Base-by-base conservation (phyloP, 2,113 vertebrate species). In the Ictalurus punctatus region DNA sequence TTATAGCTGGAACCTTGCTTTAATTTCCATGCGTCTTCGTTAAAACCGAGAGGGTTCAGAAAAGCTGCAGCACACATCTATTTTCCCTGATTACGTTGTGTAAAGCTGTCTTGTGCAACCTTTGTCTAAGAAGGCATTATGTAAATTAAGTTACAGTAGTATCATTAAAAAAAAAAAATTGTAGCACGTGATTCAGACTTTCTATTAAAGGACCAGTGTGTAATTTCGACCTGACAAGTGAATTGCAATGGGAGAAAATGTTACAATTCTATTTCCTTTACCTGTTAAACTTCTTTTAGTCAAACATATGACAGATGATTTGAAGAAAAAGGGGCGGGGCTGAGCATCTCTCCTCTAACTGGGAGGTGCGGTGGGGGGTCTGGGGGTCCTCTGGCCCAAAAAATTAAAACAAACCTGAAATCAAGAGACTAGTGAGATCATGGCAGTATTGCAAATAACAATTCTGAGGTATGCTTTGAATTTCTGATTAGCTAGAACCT, bases 1-100 rank as follows among this genome's bases (percentile, higher is more conserved):
- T 91, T 91, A 91, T 89, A 90, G 91, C 56, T 48, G 25, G 74
- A 89, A 88, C 54, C 73, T 87, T 81, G 59, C 87, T 67, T 80
- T 56, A 79, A 79, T 84, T 87, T 80, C 30, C 79, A 88, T 85
- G 44, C 27, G 13, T 80, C 58, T 90, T 86, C 74, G 69, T 90
- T 90, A 87, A 87, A 88, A 25, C 27, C 1, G 16, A 87, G 63
- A 25, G 44, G 48, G 76, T 54, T 54, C 44, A 52, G 23, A 52
- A 79, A 54, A 54, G 40, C 73, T 76, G 40, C 21, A 25, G 73
- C 30, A 7, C 19, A 10, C 10, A 12, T 76, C 21, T 76, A 9
- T 34, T 34, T 71, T 71, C 67, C 30, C 14, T 34, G 25, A 34
- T 76, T 76, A 23, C 1, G 44, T 2, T 79, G 23, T 54, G 25